A percentile compares a stretch with the other conserved stretches of the same genome.
Conservation (phyloP, 1,140 invertebrate species). For the Panagrolaimus sp. region DNA sequence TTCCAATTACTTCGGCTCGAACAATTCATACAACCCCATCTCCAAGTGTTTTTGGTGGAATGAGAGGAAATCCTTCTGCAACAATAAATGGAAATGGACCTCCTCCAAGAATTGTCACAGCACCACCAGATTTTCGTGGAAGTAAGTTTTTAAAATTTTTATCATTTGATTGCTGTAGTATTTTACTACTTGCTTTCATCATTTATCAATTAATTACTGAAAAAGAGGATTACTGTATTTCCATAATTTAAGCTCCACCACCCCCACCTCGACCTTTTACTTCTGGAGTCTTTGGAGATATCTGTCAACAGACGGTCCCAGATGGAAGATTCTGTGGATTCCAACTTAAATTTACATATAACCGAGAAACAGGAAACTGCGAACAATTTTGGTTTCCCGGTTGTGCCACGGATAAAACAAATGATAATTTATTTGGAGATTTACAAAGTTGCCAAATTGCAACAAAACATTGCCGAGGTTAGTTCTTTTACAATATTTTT, state of each 20-base stretch:
- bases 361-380: slow-evolving; percentile 44
- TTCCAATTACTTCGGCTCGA: slow-evolving; percentile 16
- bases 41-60: neutral
- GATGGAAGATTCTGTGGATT: slow-evolving; percentile 53
- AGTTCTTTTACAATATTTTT: slow-evolving; percentile 20
- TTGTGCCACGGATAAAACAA: slow-evolving; percentile 52
- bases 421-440: slow-evolving; percentile 53
- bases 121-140: neutral
- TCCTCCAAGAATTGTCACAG: slow-evolving; percentile 10
- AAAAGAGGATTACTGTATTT: neutral
- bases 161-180: no score
- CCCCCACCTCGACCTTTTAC: slow-evolving; percentile 10
- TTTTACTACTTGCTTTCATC: neutral
- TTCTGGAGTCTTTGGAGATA: neutral
- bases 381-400: slow-evolving; percentile 57
- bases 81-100: neutral
- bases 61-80: neutral
- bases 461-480: slow-evolving; percentile 41
- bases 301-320: slow-evolving; percentile 47
- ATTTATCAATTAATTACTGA: neutral
- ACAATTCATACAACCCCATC: neutral
- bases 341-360: slow-evolving; percentile 48
- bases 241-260: neutral
- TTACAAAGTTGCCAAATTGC: slow-evolving; percentile 38
- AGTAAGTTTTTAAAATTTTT: no score